Base-by-base conservation (phyloP, 2,797 vertebrate species). In the Gymnopithys bicolor region DNA sequence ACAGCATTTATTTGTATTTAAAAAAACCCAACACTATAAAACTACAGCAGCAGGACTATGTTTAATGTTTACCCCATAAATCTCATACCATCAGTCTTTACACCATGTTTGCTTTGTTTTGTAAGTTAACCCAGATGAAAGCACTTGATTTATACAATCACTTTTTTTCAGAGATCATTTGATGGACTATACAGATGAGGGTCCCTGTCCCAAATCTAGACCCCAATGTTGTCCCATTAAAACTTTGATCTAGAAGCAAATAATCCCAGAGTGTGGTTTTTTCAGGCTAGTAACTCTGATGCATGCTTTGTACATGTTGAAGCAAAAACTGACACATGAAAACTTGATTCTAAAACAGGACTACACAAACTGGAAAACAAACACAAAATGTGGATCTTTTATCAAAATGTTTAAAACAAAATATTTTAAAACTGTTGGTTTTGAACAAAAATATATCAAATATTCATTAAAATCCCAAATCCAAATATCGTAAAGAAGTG, bases 11-110 rank as follows among this genome's bases (percentile, higher is more conserved):
- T 51, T 62, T 48, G 24, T 35, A 28, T 35, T 69, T 51, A 23
- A 10, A 76, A 64, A 84, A 35, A 7, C 0, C 1, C 2, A 51
- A 8, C 0, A 8, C 2, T 10, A 39, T 33, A 41, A 56, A 92
- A 56, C 16, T 49, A 30, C 33, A 76, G 28, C 49, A 89, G 30
- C 28, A 48, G 64, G 28, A 86, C 13, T 84, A 11, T 15, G 30
- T 69, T 18, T 21, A 79, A 69, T n/a, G 25, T 22, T 68, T 48
- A 69, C 46, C 10, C 19, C 24, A 16, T 64, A 91, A 81, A 83
- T 70, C 35, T 91, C 69, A 51, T 0, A 7, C 16, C 45, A 74
- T 55, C 64, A 77, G 52, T 68, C 73, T 89, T 76, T 9, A 28
- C 16, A 28, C 14, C 25, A 49, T 49, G 51, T 85, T 85, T 32